phyloP scores from a whole-genome alignment of 2,113 vertebrate species.

The Seriola rivoliana region DNA sequence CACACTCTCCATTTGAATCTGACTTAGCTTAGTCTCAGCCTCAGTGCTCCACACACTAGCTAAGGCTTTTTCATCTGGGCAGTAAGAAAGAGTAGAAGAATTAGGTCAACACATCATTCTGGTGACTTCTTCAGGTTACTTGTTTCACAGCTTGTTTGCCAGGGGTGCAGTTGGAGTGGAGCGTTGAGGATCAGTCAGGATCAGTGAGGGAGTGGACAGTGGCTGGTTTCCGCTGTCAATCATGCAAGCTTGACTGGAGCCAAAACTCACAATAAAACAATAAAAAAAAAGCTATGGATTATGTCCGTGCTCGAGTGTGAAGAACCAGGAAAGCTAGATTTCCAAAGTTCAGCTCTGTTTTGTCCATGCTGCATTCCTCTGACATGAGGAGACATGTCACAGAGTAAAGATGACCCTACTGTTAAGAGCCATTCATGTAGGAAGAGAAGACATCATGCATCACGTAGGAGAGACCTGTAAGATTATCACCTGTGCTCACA shows the following conservation, averaged over 20 bases:
- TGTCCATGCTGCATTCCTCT: conserved; percentile 53
- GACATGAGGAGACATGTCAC: conserved; percentile 4
- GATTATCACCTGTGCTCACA: conserved; percentile 72
- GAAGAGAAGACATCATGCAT: conserved; percentile 51
- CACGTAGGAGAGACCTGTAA: background rate
- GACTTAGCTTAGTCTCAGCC: conserved; percentile 84
- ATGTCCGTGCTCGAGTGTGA: conserved; percentile 31
- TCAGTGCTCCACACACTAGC: conserved; percentile 85
- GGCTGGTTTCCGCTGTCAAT: conserved; percentile 52
- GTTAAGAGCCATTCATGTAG: conserved; percentile 1
- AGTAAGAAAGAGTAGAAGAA: conserved; percentile 80
- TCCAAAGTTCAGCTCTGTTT: conserved; percentile 29
- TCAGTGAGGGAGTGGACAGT: conserved; percentile 44
- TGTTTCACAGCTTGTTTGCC: conserved; percentile 49
- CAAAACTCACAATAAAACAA: background rate
- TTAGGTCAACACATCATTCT: conserved; percentile 76
- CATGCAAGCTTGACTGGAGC: conserved; percentile 69
- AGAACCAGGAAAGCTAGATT: conserved; percentile 17
- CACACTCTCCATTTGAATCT: conserved; percentile 66
- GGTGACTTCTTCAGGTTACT: conserved; percentile 63
- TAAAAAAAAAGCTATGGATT: conserved; percentile 18
- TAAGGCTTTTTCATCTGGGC: conserved; percentile 89
- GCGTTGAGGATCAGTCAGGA: conserved; percentile 41
- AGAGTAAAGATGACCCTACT: background rate
- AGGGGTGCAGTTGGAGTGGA: conserved; percentile 50